Conservation (phyloP, 2,797 vertebrate genomes). For the Varecia variegata region DNA sequence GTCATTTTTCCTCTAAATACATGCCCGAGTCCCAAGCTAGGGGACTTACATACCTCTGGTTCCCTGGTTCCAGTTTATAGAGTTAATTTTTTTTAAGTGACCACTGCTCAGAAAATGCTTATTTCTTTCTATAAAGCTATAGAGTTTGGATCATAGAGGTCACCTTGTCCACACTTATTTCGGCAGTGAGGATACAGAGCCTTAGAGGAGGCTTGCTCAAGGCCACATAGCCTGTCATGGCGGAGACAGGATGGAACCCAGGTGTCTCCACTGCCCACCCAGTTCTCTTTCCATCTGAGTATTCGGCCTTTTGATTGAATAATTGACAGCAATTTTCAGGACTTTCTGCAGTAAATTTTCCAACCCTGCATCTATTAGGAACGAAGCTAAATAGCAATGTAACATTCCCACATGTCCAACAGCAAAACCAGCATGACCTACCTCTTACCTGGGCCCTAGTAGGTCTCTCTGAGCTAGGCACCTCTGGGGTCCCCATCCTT, state of each 20-base stretch:
- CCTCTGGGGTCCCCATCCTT: neutral
- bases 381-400: neutral
- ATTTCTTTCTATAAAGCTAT: neutral
- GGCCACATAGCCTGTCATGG: neutral
- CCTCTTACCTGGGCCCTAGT: neutral
- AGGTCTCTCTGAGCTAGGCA: neutral
- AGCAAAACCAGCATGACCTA: neutral
- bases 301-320: neutral
- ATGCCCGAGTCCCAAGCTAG: neutral
- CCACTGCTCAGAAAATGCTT: neutral
- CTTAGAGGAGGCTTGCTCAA: neutral
- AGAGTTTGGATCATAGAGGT: neutral
- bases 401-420: neutral
- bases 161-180: neutral
- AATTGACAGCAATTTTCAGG: neutral
- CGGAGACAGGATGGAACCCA: neutral
- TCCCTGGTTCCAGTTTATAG: neutral
- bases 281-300: neutral
- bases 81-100: neutral
- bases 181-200: neutral
- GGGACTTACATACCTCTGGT: neutral
- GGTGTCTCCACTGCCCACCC: neutral
- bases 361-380: neutral
- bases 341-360: neutral
- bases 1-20: constrained; percentile 3